Conservation (phyloP, 1,140 invertebrate species). For the Ectropis grisescens region DNA sequence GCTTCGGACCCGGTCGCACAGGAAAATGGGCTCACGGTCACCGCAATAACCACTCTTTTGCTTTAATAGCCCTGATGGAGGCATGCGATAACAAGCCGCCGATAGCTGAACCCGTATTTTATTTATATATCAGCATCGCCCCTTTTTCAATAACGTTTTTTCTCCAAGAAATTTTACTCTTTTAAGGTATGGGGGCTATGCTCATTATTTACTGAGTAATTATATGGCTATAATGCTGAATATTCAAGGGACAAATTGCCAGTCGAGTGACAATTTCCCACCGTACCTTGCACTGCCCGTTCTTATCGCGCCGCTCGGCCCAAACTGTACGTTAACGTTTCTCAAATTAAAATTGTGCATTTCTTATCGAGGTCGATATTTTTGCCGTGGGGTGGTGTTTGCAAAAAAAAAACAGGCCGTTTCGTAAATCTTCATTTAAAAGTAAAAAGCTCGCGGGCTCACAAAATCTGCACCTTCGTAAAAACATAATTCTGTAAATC, state of each 20-base stretch:
- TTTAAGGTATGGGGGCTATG: slow-evolving; percentile 54
- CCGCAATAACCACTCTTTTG: slow-evolving; percentile 62
- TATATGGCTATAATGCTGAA: slow-evolving; percentile 50
- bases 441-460: no score
- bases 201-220: slow-evolving; percentile 62
- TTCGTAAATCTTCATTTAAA: no score
- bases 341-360: no score
- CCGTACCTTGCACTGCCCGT: no score
- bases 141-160: slow-evolving; percentile 69
- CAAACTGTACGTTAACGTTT: no score
- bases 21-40: slow-evolving; percentile 62
- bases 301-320: no score
- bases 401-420: no score
- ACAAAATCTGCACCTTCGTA: no score
- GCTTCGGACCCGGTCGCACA: slow-evolving; percentile 45
- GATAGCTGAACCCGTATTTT: slow-evolving; percentile 70
- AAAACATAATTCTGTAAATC: no score
- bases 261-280: slow-evolving; percentile 23
- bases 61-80: slow-evolving; percentile 55
- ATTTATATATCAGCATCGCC: slow-evolving; percentile 65
- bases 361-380: no score
- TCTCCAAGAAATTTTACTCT: slow-evolving; percentile 64
- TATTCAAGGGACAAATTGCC: slow-evolving; percentile 51
- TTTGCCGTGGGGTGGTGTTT: no score
- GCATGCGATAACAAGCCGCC: slow-evolving; percentile 69